phyloP scores from a whole-genome alignment of 2,888 invertebrate species.

The Dolichomitus sp. region DNA sequence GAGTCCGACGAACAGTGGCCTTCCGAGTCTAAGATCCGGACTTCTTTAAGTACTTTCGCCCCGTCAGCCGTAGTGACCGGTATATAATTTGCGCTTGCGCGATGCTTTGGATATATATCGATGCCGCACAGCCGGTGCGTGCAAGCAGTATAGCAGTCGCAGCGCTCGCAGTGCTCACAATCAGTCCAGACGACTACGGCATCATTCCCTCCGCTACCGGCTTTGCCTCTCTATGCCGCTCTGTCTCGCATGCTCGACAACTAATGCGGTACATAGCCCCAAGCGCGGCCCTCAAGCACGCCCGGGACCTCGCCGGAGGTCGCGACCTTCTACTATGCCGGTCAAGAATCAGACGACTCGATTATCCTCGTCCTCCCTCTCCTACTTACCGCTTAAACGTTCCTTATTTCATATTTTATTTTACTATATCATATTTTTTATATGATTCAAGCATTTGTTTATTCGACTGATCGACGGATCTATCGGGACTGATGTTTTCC shows the following conservation, averaged over 20 bases:
- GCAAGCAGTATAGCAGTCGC: not conserved
- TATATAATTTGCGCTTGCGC: constrained; percentile 77
- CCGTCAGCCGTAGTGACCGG: constrained; percentile 64
- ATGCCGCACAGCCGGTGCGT: not conserved
- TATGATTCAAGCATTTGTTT: not conserved
- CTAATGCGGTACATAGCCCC: constrained; percentile 58
- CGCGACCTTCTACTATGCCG: constrained; percentile 83
- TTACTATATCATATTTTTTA: too few relatives aligned
- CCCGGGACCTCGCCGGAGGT: constrained; percentile 79
- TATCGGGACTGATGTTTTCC: not conserved
- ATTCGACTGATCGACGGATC: not conserved
- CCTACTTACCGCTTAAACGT: not conserved
- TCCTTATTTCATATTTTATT: too few relatives aligned
- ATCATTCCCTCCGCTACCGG: constrained; percentile 32
- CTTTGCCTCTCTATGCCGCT: constrained; percentile 34
- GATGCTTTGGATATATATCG: constrained; percentile 40
- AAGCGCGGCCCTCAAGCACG: constrained; percentile 62
- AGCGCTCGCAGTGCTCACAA: not conserved
- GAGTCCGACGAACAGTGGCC: constrained; percentile 82
- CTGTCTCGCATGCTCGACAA: constrained; percentile 45
- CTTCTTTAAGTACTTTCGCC: constrained; percentile 84
- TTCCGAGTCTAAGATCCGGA: constrained; percentile 78
- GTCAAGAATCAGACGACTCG: constrained; percentile 78
- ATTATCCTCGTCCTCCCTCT: constrained; percentile 55
- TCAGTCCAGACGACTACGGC: not conserved